These are phyloP conservation scores for Semotilus atromaculatus DNA, from an alignment of 2,797 vertebrate species.

Conservation along the genomic window DNA sequence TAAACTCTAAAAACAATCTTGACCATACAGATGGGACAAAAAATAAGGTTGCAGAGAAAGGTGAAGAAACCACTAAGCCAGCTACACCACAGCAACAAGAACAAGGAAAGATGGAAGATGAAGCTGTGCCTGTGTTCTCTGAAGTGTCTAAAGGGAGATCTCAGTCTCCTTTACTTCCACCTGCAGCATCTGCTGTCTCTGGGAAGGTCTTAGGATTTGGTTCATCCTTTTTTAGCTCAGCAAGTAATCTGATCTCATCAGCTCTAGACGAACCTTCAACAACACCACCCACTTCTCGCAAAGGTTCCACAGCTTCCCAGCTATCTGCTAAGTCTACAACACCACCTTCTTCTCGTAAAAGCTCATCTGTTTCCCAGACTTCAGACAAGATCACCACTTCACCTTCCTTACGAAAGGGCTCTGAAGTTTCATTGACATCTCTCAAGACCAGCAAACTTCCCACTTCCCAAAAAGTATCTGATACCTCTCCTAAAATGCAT, in stretches of 20 bases:
- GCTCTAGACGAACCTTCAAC: slow-evolving; percentile 77
- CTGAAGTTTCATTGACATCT: slow-evolving; percentile 40
- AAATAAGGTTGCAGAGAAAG: slow-evolving; percentile 51
- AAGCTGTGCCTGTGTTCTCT: slow-evolving; percentile 19
- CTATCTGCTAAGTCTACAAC: slow-evolving; percentile 59
- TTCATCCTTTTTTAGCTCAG: slow-evolving; percentile 91
- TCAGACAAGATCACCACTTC: slow-evolving; percentile 61
- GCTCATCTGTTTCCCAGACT: slow-evolving; percentile 65
- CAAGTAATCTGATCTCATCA: slow-evolving; percentile 89
- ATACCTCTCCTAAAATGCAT: not conserved
- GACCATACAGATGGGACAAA: not conserved
- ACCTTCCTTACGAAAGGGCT: slow-evolving; percentile 65
- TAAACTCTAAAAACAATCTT: slow-evolving; percentile 14
- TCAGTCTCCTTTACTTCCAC: slow-evolving; percentile 66
- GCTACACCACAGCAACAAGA: slow-evolving; percentile 65
- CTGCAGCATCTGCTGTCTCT: slow-evolving; percentile 72
- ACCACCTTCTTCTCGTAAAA: slow-evolving; percentile 65
- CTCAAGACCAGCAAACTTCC: slow-evolving; percentile 13
- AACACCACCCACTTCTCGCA: slow-evolving; percentile 71
- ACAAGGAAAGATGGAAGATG: slow-evolving; percentile 53
- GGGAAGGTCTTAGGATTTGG: slow-evolving; percentile 87
- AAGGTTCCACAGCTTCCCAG: slow-evolving; percentile 72
- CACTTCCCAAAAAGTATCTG: slow-evolving; percentile 7
- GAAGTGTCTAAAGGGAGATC: slow-evolving; percentile 70
- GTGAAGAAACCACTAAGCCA: slow-evolving; percentile 39